Conservation (phyloP, 2,113 vertebrate genomes). For the Corythornis vintsioides region DNA sequence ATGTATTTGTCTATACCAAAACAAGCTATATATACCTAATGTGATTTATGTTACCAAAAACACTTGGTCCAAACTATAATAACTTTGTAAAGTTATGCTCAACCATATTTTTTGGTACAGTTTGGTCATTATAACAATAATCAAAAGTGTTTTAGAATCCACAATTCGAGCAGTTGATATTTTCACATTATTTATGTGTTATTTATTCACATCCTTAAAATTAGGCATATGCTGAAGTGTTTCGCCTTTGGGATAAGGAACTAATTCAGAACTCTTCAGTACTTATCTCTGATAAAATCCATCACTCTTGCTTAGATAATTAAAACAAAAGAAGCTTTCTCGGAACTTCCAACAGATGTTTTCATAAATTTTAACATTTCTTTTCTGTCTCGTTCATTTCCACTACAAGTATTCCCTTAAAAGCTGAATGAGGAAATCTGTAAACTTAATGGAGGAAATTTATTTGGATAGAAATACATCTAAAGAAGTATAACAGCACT, state of each 20-base stretch:
- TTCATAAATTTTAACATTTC: constrained; percentile 61
- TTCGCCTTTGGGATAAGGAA: constrained; percentile 50
- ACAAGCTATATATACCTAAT: neutral
- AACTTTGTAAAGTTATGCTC: accelerated
- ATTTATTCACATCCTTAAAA: constrained; percentile 59
- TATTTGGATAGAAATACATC: constrained; percentile 57
- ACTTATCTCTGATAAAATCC: constrained; percentile 58
- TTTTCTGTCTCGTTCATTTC: constrained; percentile 49
- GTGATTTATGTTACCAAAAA: neutral
- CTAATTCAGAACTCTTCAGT: constrained; percentile 32
- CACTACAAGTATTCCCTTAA: constrained; percentile 59
- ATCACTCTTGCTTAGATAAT: constrained; percentile 53
- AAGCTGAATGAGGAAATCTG: constrained; percentile 46
- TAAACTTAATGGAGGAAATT: constrained; percentile 56
- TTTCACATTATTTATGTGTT: too few relatives aligned
- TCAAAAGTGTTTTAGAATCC: neutral
- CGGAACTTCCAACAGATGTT: constrained; percentile 61
- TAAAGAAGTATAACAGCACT: constrained; percentile 25
- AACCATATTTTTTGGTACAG: neutral
- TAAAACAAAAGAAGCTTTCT: constrained; percentile 68
- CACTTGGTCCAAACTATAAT: neutral
- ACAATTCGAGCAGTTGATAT: constrained; percentile 1
- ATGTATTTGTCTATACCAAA: neutral
- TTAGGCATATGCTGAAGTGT: constrained; percentile 49
- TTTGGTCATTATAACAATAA: neutral